These are phyloP conservation scores for Selenia dentaria DNA, from an alignment of 2,888 invertebrate species.

Conservation along the genomic window DNA sequence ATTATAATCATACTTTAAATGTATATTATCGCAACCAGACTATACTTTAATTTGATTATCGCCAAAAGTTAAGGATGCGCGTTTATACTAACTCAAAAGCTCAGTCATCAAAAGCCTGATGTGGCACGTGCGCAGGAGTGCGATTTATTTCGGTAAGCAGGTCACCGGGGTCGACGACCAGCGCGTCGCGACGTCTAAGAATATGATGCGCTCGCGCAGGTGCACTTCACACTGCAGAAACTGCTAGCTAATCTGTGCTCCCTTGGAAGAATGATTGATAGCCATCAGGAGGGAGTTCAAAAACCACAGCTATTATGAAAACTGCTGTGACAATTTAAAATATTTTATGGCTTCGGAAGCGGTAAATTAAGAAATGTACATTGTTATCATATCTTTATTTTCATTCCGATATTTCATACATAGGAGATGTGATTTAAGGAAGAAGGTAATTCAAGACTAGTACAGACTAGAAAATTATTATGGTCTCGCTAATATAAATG, in stretches of 20 bases:
- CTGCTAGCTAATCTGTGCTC: slow-evolving; percentile 7
- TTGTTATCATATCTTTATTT: too few species aligned
- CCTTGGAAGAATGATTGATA: slow-evolving; percentile 21
- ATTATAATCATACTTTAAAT: too few species aligned
- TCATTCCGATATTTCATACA: too few species aligned
- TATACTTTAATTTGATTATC: not conserved
- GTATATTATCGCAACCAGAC: not conserved
- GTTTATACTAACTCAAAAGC: slow-evolving; percentile 9
- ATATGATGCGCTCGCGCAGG: slow-evolving; percentile 73
- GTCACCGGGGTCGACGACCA: slow-evolving; percentile 75
- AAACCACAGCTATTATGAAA: slow-evolving; percentile 30
- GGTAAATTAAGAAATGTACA: slow-evolving; percentile 18
- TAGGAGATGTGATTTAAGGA: too few species aligned
- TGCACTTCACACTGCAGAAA: slow-evolving; percentile 44
- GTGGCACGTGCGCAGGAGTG: slow-evolving; percentile 56
- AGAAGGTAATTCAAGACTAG: too few species aligned
- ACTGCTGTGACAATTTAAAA: slow-evolving; percentile 31
- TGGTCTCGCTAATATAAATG: too few species aligned
- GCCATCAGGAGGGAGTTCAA: slow-evolving; percentile 15
- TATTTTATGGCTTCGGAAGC: slow-evolving; percentile 18
- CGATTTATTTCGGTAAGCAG: slow-evolving; percentile 79
- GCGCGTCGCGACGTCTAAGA: slow-evolving; percentile 77
- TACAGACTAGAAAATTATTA: too few species aligned
- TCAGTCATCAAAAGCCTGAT: slow-evolving; percentile 44
- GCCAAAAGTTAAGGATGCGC: slow-evolving; percentile 8